phyloP scores from a whole-genome alignment of 2,113 vertebrate species.

The Gnathochromis pfefferi region DNA sequence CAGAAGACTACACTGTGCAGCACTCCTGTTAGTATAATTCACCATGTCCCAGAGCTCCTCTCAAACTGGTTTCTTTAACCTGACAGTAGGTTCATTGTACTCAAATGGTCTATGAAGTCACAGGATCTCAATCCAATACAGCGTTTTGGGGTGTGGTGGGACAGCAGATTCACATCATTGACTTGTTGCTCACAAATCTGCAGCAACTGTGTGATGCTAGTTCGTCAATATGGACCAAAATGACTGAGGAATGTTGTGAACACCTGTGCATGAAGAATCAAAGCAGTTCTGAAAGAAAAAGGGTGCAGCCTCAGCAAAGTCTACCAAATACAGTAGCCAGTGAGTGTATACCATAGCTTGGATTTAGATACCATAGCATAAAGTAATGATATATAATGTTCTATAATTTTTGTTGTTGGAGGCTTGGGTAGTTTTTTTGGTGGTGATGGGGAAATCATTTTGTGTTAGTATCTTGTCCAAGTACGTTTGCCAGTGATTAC shows the following conservation, averaged over 20 bases:
- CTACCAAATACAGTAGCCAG: neutral
- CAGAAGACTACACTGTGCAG: neutral
- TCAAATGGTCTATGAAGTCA: neutral
- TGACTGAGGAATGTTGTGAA: neutral
- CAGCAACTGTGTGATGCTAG: neutral
- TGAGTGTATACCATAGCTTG: neutral
- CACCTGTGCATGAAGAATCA: rapidly evolving
- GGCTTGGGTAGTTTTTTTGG: neutral
- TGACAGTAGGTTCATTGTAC: neutral
- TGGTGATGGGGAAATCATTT: neutral
- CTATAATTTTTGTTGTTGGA: neutral
- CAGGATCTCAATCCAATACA: neutral
- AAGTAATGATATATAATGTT: neutral
- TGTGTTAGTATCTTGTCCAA: neutral
- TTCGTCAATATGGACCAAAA: rapidly evolving
- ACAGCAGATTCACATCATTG: neutral
- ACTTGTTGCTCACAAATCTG: neutral
- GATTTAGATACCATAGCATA: neutral
- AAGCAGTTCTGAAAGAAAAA: neutral
- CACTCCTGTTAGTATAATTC: neutral
- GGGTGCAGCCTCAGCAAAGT: neutral
- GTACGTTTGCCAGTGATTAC: neutral
- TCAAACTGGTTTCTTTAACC: neutral
- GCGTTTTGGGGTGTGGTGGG: rapidly evolving
- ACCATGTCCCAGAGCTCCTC: neutral